A percentile compares a stretch with the other conserved stretches of the same genome.
Evolutionary conservation across 2,888 invertebrate species (phyloP).

Genomic region (Volucella inflata): DNA sequence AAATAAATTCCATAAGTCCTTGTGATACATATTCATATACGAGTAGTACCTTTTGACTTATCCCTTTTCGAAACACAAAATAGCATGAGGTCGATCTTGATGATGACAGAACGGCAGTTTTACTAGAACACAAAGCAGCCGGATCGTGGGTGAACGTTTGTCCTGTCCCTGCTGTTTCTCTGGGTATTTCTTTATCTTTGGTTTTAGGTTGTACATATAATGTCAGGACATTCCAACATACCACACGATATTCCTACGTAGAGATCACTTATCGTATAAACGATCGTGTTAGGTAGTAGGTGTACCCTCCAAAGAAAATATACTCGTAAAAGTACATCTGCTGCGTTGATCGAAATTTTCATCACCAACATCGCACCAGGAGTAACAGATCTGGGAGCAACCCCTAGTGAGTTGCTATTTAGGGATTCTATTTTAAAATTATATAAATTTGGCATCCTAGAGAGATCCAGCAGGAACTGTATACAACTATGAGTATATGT

Average conservation of each 20-base stretch:
- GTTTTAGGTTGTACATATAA: conserved; percentile 62
- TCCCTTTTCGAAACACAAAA: conserved; percentile 40
- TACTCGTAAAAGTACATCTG: conserved; percentile 46
- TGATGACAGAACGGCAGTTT: conserved; percentile 47
- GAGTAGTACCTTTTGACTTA: conserved; percentile 51
- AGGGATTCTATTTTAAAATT: conserved; percentile 60
- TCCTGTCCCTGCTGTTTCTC: background rate
- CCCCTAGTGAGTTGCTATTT: conserved; percentile 71
- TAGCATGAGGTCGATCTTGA: conserved; percentile 48
- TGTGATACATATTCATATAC: background rate
- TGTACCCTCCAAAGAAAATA: conserved; percentile 46
- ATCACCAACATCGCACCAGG: conserved; percentile 9
- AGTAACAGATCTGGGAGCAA: conserved; percentile 45
- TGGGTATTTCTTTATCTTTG: conserved; percentile 53
- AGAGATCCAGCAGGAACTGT: conserved; percentile 29
- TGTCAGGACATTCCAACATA: conserved; percentile 66
- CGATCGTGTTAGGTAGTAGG: conserved; percentile 72
- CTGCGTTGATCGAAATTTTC: conserved; percentile 39
- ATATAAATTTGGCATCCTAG: conserved; percentile 49
- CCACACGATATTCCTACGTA: conserved; percentile 50
- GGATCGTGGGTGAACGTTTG: conserved; percentile 59
- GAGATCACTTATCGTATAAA: conserved; percentile 61
- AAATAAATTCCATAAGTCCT: conserved; percentile 70
- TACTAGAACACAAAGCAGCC: conserved; percentile 56
- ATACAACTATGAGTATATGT: conserved; percentile 22